phyloP scores from a whole-genome alignment of 2,888 invertebrate genomes.

The Xylophagus ater region DNA sequence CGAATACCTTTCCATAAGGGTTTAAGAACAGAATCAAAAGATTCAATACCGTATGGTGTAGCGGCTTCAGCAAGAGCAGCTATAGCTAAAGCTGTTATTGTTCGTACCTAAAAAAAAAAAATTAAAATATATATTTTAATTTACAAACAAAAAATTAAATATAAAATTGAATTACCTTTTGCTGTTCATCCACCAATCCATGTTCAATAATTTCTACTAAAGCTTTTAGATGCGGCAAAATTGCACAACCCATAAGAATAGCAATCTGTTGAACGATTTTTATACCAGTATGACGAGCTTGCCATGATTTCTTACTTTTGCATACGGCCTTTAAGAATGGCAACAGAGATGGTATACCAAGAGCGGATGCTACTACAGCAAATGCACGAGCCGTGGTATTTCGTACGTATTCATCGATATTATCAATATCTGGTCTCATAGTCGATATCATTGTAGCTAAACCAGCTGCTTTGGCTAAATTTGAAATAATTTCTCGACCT shows the following conservation, averaged over 20 bases:
- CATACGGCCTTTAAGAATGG: conserved; percentile 99
- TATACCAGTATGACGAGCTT: conserved; percentile 94
- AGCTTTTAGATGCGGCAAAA: conserved; percentile 93
- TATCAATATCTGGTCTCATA: conserved; percentile 99
- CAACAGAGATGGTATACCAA: conserved; percentile 90
- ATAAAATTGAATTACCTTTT: conserved; percentile 49
- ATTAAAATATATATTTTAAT: background rate
- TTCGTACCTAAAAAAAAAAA: conserved; percentile 52
- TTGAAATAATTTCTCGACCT: conserved; percentile 97
- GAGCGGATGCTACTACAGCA: conserved; percentile 98
- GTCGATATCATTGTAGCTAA: conserved; percentile 99
- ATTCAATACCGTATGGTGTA: conserved; percentile 99
- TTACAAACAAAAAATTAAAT: background rate
- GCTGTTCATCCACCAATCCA: conserved; percentile 96
- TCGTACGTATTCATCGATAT: conserved; percentile 97
- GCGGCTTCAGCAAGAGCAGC: conserved; percentile 98
- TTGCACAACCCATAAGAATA: conserved; percentile 99
- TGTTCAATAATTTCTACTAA: conserved; percentile 99
- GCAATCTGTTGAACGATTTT: conserved; percentile 99
- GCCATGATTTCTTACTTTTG: conserved; percentile 99
- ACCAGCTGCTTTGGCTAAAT: conserved; percentile 97
- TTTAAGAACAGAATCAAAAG: conserved; percentile 98
- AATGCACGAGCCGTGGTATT: conserved; percentile 99
- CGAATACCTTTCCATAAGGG: conserved; percentile 99
- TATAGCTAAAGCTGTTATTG: conserved; percentile 95